Base-by-base conservation (phyloP, 1,140 invertebrate species). In the Spodoptera frugiperda region DNA sequence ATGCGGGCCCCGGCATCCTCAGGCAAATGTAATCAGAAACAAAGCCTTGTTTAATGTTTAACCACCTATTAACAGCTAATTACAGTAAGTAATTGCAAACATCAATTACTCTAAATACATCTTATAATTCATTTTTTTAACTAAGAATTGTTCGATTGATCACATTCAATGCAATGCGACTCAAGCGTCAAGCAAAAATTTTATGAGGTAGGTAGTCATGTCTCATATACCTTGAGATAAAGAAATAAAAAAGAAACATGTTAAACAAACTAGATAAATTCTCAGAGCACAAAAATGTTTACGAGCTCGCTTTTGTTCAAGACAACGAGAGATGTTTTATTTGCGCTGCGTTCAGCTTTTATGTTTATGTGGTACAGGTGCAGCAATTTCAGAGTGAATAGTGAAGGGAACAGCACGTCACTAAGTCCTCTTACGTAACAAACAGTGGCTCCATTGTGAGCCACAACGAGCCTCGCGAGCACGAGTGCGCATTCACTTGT, bases 401-500 rank as follows among this genome's bases (percentile, higher is more conserved):
- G 51, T 19, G 17, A 57, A 19, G 11, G 68, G 17, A 57, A 9
- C 14, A 33, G 15, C n/a, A 15, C 67, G 30, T 70, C 67, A 70
- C 67, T 70, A 54, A n/a, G 17, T 54, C 21, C 19, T 57, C 11
- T 72, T 55, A 57, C 12, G 53, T 72, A 72, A 55, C 68, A 55
- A 48, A 71, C 53, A 72, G 30, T 44, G 17, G 54, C 39, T 12
- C 55, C 25, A 74, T 74, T 74, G 71, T 55, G 49, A 30, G 48
- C n/a, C 51, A 59, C 71, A 46, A 48, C 14, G 61, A 63, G 59
- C 21, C 21, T 8, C 55, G 55, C 48, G 4, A 49, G 15, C 61
- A 73, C 30, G 61, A 76, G 74, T 46, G 51, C 49, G 61, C 74
- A 76, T 53, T 76, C 61, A 54, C 39, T 76, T 67, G 74, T 55